Base-by-base conservation (phyloP, 2,113 vertebrate species). In the Antechinus stuartii region DNA sequence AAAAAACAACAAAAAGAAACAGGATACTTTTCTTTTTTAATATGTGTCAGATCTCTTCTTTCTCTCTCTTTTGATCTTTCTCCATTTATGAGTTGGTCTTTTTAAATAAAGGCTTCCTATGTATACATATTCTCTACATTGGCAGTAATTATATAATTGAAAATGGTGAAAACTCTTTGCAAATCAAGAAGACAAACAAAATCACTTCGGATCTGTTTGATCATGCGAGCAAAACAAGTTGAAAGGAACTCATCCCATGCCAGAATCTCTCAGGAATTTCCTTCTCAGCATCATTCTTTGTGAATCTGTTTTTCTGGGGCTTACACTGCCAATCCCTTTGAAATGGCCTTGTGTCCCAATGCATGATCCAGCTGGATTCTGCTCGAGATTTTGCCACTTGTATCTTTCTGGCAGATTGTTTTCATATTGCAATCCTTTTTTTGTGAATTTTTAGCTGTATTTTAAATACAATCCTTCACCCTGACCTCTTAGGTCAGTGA, bases 301-400 rank as follows among this genome's bases (percentile, higher is more conserved):
- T 93, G 57, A 94, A 57, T 57, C 27, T 89, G 96, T 94, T 97
- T 8, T 94, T 47, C 90, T 93, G 91, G 27, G 95, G 89, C 54
- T 84, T 56, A n/a, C 50, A 93, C 26, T 91, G 54, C 16, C 61
- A 90, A 50, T 91, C 24, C 8, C 49, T 96, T 94, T 96, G 93
- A 84, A 95, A 97, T 94, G 95, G 84, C 42, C 96, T 42, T 94
- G 55, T 92, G 24, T 96, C 90, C 54, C 93, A 96, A 96, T 94
- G 35, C 91, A 57, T 52, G 55, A 91, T 96, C 84, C 93, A 96
- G 57, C 55, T 96, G 84, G 92, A 96, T 54, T 95, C 56, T 92
- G 92, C n/a, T 91, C 47, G 4, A 27, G 26, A 94, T 61, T 97
- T 95, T 96, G 47, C 53, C 3, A 7, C 92, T 93, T 95, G 56